Percentiles rank a stretch among this genome's conserved stretches.
These are phyloP conservation scores for Brachionus koreanus DNA, from an alignment of 1,140 invertebrate genomes.

Conservation along the genomic window DNA sequence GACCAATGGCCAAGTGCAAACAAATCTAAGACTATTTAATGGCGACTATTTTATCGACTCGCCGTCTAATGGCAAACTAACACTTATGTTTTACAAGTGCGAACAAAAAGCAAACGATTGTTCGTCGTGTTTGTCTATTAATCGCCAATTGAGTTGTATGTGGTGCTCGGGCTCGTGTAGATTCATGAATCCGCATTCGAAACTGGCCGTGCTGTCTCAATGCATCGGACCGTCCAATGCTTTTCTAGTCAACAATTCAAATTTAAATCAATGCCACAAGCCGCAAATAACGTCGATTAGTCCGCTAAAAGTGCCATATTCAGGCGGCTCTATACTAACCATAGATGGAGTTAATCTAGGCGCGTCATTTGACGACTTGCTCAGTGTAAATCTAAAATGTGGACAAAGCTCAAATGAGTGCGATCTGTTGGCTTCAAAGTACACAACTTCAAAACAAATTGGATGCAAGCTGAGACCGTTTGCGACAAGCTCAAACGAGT, in stretches of 20 bases:
- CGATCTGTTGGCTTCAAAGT: not conserved
- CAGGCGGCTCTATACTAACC: not conserved
- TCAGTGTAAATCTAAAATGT: not conserved
- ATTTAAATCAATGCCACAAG: not conserved
- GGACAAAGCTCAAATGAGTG: not conserved
- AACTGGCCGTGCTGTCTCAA: not conserved
- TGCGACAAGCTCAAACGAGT: not conserved
- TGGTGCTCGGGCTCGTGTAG: not conserved
- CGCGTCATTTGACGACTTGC: not conserved
- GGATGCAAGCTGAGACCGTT: not conserved
- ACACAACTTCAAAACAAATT: not conserved
- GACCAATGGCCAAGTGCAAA: slow-evolving; percentile 15
- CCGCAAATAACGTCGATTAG: not conserved
- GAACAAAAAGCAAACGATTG: not conserved
- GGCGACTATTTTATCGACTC: not conserved
- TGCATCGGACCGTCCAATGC: not conserved
- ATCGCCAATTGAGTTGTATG: slow-evolving; percentile 21
- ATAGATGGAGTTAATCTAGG: not conserved
- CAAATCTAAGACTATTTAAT: not conserved
- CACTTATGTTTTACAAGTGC: slow-evolving; percentile 28
- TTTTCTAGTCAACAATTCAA: not conserved
- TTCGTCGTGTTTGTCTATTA: slow-evolving; percentile 20
- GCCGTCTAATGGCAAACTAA: not conserved
- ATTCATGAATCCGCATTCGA: slow-evolving; percentile 15
- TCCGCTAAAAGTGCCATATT: not conserved